These are phyloP conservation scores for Peromyscus californicus DNA, from an alignment of 2,113 vertebrate genomes.

Conservation along the genomic window DNA sequence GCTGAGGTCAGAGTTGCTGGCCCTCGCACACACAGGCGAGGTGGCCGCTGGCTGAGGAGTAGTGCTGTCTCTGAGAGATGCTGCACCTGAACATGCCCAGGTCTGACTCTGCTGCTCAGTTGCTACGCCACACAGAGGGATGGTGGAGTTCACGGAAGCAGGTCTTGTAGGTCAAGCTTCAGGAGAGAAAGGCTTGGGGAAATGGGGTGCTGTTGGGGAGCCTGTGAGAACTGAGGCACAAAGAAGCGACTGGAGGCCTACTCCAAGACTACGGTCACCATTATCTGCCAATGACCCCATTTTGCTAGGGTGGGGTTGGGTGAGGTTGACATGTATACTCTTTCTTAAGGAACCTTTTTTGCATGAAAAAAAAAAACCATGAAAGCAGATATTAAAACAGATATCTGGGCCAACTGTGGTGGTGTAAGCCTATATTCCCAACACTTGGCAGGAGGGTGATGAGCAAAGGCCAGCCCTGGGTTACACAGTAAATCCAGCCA, in stretches of 20 bases:
- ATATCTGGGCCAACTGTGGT: neutral
- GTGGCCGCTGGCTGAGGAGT: neutral
- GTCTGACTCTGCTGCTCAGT: neutral
- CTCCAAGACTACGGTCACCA: neutral
- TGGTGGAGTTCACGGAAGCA: fast-evolving
- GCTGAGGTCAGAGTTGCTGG: neutral
- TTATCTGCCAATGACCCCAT: neutral
- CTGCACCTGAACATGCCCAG: fast-evolving
- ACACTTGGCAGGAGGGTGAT: neutral
- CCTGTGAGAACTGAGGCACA: neutral
- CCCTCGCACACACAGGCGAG: neutral
- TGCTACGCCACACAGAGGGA: neutral
- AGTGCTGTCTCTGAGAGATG: neutral
- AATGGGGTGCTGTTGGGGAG: neutral
- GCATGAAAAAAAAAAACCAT: neutral
- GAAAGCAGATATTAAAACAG: neutral
- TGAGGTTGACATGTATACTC: neutral
- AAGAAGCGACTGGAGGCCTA: neutral
- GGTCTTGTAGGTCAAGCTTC: neutral
- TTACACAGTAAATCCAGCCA: neutral
- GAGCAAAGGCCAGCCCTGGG: neutral
- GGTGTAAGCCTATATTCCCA: neutral
- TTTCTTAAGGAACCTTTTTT: neutral
- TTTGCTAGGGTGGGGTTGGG: neutral
- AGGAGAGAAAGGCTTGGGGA: neutral